A percentile compares a stretch with the other conserved stretches of the same genome.
Conservation (phyloP, 2,797 vertebrate species). For the Coracias cyanogaster region DNA sequence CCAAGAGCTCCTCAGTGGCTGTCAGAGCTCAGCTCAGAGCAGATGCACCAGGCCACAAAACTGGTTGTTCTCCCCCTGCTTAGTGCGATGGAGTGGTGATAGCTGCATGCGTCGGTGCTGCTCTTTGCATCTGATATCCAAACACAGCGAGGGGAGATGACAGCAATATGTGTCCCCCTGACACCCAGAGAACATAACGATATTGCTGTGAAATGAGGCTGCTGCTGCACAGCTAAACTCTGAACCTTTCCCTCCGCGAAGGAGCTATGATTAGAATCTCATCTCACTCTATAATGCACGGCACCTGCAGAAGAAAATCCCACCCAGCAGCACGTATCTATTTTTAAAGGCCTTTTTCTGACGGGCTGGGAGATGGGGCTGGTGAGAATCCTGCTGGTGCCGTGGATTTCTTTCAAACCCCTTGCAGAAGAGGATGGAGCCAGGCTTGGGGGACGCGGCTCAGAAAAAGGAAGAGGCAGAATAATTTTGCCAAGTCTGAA, state of each 20-base stretch:
- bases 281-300: neutral
- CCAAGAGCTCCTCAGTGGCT: accelerated
- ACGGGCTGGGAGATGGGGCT: neutral
- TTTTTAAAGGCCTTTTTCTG: constrained; percentile 46
- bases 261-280: constrained; percentile 70
- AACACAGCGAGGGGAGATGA: neutral
- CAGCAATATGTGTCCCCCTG: constrained; percentile 52
- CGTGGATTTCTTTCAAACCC: neutral
- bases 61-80: neutral
- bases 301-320: constrained; percentile 61
- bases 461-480: neutral
- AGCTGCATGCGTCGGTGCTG: neutral
- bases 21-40: neutral
- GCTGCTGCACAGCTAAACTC: constrained; percentile 6
- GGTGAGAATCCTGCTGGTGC: constrained; percentile 12
- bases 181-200: constrained; percentile 8
- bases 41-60: neutral
- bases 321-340: constrained; percentile 34
- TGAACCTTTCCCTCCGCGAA: constrained; percentile 43
- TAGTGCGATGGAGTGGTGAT: accelerated
- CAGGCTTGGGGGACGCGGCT: neutral
- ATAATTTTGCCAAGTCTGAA: constrained; percentile 27
- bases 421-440: neutral
- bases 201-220: constrained; percentile 60
- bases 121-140: neutral